Base-by-base conservation (phyloP, 2,113 vertebrate genomes). In the Gobius niger region DNA sequence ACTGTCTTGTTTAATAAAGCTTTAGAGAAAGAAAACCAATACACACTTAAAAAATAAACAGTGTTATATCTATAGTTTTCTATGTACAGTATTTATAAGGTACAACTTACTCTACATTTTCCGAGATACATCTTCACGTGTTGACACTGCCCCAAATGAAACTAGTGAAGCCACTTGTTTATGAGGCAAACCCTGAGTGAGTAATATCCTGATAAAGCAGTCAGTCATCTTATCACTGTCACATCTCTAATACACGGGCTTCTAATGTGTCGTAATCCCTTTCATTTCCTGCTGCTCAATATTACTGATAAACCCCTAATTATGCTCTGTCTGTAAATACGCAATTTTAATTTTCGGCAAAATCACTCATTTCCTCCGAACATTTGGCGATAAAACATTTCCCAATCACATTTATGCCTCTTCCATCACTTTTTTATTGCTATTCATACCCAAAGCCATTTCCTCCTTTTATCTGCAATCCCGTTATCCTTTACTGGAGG, bases 271-370 rank as follows among this genome's bases (percentile, higher is more conserved):
- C 66, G 46, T 24, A 52, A 19, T 63, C 8, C 0, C 46, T 50
- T 67, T 81, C 47, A 78, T 78, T 74, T 78, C 72, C 75, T 64
- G 12, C n/a, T 7, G 16, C 47, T 16, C 51, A 16, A 68, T 72
- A 24, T 50, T 65, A 63, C 65, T 68, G 62, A 74, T 70, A 57
- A 72, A 72, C 60, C 15, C 13, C 14, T 76, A 51, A 72, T 78
- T 13, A 72, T 67, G 18, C 42, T n/a, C 66, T 47, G 34, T 63
- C 53, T 75, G 47, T 44, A 72, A 64, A 15, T 11, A 9, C 1
- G 1, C 46, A 56, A 74, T 75, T 64, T 51, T 24, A 44, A 76
- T 49, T 42, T 52, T 66, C 69, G 44, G 42, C 42, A 34, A 50
- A 75, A 60, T 54, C 8, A 68, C n/a, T 60, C 15, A 53, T 63